A percentile compares a stretch with the other conserved stretches of the same genome.
phyloP scores from a whole-genome alignment of 1,140 invertebrate species.

The Bradysia coprophila region DNA sequence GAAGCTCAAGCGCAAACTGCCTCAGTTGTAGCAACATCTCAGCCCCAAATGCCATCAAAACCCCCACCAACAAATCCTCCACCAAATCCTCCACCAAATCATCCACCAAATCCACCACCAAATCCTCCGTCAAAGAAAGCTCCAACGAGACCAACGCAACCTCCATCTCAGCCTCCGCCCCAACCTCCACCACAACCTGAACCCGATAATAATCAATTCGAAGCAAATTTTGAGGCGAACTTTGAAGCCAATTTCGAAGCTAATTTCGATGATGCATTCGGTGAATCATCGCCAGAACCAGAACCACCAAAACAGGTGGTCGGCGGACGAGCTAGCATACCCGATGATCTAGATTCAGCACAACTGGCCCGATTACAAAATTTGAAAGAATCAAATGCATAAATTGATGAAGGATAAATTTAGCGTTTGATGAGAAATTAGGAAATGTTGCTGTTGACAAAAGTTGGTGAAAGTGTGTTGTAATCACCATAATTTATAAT shows the following conservation, averaged over 20 bases:
- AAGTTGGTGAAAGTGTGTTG: no score
- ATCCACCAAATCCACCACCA: not conserved
- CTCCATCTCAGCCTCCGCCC: constrained; percentile 1
- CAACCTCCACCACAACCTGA: constrained; percentile 14
- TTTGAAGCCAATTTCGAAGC: constrained; percentile 9
- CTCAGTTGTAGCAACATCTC: not conserved
- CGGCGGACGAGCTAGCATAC: constrained; percentile 55
- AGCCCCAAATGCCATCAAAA: not conserved
- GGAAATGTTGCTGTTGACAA: no score
- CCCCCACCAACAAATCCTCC: not conserved
- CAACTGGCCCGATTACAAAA: constrained; percentile 66
- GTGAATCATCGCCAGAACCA: constrained; percentile 11
- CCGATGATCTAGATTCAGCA: constrained; percentile 67
- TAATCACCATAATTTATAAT: no score
- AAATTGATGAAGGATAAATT: no score
- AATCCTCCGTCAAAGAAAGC: not conserved
- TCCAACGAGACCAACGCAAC: not conserved
- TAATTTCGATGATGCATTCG: constrained; percentile 20
- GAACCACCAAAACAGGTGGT: constrained; percentile 42
- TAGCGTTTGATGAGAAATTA: no score
- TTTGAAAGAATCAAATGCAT: constrained; percentile 77
- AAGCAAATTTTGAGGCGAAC: constrained; percentile 19
- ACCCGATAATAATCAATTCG: constrained; percentile 14
- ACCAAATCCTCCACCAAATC: not conserved
- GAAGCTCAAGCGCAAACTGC: constrained; percentile 19